These are phyloP conservation scores for Acanthurus leucopareius DNA, from an alignment of 2,797 vertebrate species.

Conservation along the genomic window DNA sequence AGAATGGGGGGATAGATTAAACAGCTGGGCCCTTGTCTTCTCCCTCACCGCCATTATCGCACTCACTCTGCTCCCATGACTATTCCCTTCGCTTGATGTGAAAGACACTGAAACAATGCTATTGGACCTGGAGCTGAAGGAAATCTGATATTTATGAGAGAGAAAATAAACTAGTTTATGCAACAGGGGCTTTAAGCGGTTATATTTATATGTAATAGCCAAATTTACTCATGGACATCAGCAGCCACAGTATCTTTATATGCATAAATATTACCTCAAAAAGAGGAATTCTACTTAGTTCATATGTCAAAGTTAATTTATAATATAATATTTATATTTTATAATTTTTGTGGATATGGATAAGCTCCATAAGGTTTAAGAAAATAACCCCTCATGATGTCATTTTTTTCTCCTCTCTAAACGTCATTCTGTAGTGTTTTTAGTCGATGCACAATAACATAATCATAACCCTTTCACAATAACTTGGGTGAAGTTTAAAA, in stretches of 20 bases:
- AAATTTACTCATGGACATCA: neutral
- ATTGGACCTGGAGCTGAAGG: slow-evolving; percentile 42
- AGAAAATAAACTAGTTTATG: slow-evolving; percentile 45
- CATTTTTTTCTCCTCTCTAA: too few relatives aligned
- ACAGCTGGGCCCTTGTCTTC: slow-evolving; percentile 69
- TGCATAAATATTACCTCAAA: neutral
- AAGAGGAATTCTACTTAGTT: neutral
- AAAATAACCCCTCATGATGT: too few relatives aligned
- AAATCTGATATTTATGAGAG: slow-evolving; percentile 48
- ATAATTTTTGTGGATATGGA: too few relatives aligned
- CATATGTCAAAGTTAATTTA: neutral
- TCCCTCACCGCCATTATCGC: slow-evolving; percentile 51
- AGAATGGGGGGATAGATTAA: slow-evolving; percentile 71
- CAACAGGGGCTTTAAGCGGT: slow-evolving; percentile 4
- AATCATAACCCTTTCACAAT: too few relatives aligned
- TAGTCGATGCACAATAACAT: too few relatives aligned
- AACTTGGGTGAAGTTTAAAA: too few relatives aligned
- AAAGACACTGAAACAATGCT: slow-evolving; percentile 47
- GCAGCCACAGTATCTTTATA: neutral
- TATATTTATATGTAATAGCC: slow-evolving; percentile 6
- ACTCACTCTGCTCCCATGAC: slow-evolving; percentile 43
- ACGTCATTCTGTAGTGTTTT: too few relatives aligned
- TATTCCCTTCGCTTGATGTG: slow-evolving; percentile 42
- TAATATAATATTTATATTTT: too few relatives aligned
- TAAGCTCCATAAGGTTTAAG: too few relatives aligned